Percentiles rank a stretch among this genome's conserved stretches.
phyloP scores from a whole-genome alignment of 2,888 invertebrate genomes.

The Rotaria macrura region DNA sequence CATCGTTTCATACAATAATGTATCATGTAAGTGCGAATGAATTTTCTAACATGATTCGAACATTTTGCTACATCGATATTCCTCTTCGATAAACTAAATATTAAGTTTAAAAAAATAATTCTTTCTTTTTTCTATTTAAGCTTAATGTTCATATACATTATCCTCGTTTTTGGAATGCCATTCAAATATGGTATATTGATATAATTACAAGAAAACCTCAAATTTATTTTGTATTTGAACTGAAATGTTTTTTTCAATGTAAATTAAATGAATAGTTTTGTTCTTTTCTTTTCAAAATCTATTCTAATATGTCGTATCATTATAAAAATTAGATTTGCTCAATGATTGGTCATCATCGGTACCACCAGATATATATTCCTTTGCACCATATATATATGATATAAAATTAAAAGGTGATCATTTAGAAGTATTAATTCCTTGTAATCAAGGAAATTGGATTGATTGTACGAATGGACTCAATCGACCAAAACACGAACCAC shows the following conservation, averaged over 20 bases:
- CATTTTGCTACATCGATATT: too few relatives aligned
- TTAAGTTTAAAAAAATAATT: too few relatives aligned
- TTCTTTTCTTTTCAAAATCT: too few relatives aligned
- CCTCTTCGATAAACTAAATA: too few relatives aligned
- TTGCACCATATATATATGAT: conserved; percentile 92
- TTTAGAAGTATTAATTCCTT: conserved; percentile 76
- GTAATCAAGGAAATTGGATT: conserved; percentile 98
- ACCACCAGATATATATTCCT: conserved; percentile 79
- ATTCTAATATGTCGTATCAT: too few relatives aligned
- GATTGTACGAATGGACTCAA: conserved; percentile 53
- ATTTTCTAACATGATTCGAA: too few relatives aligned
- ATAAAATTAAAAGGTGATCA: conserved; percentile 79
- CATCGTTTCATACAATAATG: too few relatives aligned
- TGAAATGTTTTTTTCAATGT: conserved; percentile 67
- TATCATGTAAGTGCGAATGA: too few relatives aligned
- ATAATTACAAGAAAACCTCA: conserved; percentile 87
- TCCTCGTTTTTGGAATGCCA: conserved; percentile 86
- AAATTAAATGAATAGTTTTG: background rate
- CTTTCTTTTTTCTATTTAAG: conserved; percentile 37
- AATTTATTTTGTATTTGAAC: conserved; percentile 77
- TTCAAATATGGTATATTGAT: conserved; percentile 82
- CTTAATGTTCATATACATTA: conserved; percentile 78
- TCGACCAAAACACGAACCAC: too few relatives aligned
- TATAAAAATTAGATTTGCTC: conserved; percentile 75
- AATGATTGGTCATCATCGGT: conserved; percentile 73